Conservation (phyloP, 2,888 invertebrate genomes). For the Agrotis clavis region DNA sequence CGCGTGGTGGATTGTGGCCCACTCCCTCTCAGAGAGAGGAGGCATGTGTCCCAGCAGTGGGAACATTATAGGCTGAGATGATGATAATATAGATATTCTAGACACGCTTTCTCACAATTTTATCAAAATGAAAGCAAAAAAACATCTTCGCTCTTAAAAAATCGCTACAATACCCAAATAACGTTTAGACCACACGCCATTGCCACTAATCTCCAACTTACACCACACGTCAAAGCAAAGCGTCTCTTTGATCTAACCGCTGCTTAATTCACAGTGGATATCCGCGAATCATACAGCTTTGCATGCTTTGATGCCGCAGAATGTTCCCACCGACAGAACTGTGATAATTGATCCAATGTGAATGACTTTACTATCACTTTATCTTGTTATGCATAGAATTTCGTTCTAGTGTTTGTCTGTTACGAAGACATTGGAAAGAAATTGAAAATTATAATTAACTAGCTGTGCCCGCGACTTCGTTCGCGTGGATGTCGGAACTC, state of each 20-base stretch:
- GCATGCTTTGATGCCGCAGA: constrained; percentile 64
- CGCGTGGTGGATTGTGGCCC: too few species aligned
- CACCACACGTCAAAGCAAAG: constrained; percentile 54
- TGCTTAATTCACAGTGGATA: constrained; percentile 70
- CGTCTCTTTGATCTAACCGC: constrained; percentile 71
- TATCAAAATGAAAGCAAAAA: too few species aligned
- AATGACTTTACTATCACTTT: constrained; percentile 54
- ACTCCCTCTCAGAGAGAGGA: too few species aligned
- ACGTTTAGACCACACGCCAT: constrained; percentile 25
- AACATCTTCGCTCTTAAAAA: too few species aligned
- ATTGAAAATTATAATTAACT: too few species aligned
- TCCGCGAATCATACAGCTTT: constrained; percentile 70
- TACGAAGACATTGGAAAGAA: too few species aligned
- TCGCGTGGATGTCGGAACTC: too few species aligned
- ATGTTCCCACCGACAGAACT: constrained; percentile 61
- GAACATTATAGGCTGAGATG: too few species aligned
- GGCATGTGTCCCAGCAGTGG: too few species aligned
- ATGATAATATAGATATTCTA: too few species aligned
- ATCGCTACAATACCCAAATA: background rate
- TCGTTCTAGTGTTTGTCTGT: constrained; percentile 6
- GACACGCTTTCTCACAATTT: too few species aligned
- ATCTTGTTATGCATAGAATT: constrained; percentile 4
- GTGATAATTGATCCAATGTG: constrained; percentile 54
- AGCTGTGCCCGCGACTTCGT: too few species aligned
- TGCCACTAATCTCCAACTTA: constrained; percentile 32